phyloP scores from a whole-genome alignment of 2,113 vertebrate genomes.

The Rhipidura dahli region DNA sequence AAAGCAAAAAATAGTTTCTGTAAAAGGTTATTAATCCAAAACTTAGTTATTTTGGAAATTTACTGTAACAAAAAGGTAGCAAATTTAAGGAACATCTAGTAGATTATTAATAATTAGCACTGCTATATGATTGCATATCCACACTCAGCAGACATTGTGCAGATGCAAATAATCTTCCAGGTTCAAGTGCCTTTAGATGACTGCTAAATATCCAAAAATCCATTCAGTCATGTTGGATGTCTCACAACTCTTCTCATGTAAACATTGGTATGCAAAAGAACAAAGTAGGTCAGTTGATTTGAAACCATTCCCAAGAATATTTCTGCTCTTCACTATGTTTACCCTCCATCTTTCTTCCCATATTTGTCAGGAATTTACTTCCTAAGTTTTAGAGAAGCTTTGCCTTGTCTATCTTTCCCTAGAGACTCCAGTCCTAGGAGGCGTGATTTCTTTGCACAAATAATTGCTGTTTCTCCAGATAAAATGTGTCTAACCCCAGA shows the following conservation, averaged over 20 bases:
- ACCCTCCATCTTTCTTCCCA: not conserved
- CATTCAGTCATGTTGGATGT: not conserved
- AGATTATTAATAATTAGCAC: not conserved
- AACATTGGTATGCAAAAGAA: accelerated
- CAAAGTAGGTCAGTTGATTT: not conserved
- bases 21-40: not conserved
- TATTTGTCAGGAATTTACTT: not conserved
- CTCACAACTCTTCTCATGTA: not conserved
- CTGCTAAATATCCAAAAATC: not conserved
- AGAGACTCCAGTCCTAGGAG: not conserved
- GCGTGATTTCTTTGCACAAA: not conserved
- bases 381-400: not conserved
- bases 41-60: not conserved
- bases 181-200: not conserved
- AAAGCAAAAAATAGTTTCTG: not conserved
- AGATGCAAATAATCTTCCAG: not conserved
- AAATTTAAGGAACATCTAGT: not conserved
- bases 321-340: not conserved
- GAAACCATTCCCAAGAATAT: not conserved
- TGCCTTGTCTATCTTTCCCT: not conserved
- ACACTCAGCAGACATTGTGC: not conserved
- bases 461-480: not conserved
- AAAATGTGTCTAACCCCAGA: not conserved
- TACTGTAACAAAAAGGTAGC: not conserved
- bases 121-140: not conserved